Base-by-base conservation (phyloP, 2,888 invertebrate species). In the Suillia variegata region DNA sequence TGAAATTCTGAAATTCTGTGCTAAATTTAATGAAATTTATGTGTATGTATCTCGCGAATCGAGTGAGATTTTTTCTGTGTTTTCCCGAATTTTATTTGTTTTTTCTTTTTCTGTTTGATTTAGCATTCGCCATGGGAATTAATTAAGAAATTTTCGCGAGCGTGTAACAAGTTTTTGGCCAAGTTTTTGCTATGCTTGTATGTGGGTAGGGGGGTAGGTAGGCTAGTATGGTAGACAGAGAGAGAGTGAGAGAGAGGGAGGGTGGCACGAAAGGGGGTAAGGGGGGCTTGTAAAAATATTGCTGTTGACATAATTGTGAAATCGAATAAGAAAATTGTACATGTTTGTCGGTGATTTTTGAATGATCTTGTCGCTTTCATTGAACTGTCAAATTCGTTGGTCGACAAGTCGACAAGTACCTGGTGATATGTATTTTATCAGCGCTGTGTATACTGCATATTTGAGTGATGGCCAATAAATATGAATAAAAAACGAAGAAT, bases 11-110 rank as follows among this genome's bases (percentile, higher is more conserved):
- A 63, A 59, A 64, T 62, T 62, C 59, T 66, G 60, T 58, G 60
- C 61, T 59, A 58, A 60, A 64, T 64, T 61, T 63, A 62, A 63
- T 62, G 58, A 65, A 65, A 67, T 65, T 63, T 59, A 65, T 65
- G 65, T 62, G n/a, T n/a, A n/a, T n/a, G n/a, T n/a, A n/a, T n/a
- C n/a, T n/a, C n/a, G n/a, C n/a, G n/a, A n/a, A n/a, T n/a, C n/a
- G n/a, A n/a, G n/a, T n/a, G 13, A 12, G 22, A 38, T 34, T 49
- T 56, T 47, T 56, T 13, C 18, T 53, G 54, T 47, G 22, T 58
- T 48, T 22, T 45, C 21, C 54, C 48, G 58, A 34, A 13, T 20
- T 50, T 24, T 50, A 26, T 50, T 47, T 58, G 47, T 38, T 22
- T 20, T 48, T 22, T 21, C 18, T 52, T 47, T 53, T 38, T 34